Evolutionary conservation across 2,797 vertebrate species (phyloP).

Genomic region (Oophaga sylvatica): DNA sequence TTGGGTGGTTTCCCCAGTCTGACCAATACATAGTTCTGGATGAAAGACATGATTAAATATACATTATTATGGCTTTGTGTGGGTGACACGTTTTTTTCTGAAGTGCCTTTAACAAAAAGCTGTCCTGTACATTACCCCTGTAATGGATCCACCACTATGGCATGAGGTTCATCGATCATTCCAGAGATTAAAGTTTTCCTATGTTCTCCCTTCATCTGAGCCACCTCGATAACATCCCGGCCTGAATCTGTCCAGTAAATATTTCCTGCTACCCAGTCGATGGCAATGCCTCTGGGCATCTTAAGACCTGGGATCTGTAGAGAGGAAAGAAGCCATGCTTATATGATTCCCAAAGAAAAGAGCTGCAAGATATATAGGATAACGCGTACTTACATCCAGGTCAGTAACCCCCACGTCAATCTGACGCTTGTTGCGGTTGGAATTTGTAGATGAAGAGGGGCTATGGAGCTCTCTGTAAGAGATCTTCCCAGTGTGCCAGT

Average conservation of each 20-base stretch:
- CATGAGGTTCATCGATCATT: conserved; percentile 95
- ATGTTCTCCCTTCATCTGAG: conserved; percentile 87
- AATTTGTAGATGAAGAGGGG: conserved; percentile 78
- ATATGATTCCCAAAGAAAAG: neutral
- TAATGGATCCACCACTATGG: conserved; percentile 93
- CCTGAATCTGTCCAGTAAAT: conserved; percentile 97
- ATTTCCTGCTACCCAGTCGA: conserved; percentile 96
- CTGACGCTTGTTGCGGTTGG: conserved; percentile 88
- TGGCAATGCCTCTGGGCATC: conserved; percentile 93
- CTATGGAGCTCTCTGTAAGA: conserved; percentile 86
- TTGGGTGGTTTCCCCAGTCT: conserved; percentile 97
- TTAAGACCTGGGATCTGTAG: conserved; percentile 89
- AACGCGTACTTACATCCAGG: conserved; percentile 79
- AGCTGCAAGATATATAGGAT: neutral
- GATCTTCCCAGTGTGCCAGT: conserved; percentile 95
- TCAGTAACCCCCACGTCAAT: conserved; percentile 83
- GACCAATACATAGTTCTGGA: conserved; percentile 97
- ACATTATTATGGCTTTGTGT: neutral
- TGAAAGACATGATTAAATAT: neutral
- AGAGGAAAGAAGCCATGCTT: neutral
- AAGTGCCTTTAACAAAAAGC: neutral
- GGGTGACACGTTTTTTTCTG: neutral
- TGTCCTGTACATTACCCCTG: conserved; percentile 77
- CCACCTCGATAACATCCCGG: conserved; percentile 93
- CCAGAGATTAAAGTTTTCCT: conserved; percentile 94